Percentiles rank a stretch among this genome's conserved stretches.
Conservation (phyloP, 1,140 invertebrate species). For the Campoletis sonorensis region DNA sequence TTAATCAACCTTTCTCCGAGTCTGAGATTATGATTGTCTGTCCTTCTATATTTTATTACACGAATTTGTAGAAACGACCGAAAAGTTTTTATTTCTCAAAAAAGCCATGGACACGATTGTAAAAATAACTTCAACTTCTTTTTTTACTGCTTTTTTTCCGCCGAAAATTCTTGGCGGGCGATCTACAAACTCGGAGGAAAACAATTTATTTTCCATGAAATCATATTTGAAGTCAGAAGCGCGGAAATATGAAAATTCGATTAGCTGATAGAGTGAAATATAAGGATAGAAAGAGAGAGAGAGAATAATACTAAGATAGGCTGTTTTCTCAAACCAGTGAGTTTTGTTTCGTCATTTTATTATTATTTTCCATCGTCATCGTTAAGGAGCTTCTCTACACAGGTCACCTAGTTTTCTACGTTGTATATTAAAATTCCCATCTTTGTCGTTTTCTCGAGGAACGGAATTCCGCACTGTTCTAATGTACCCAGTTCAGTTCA, state of each 20-base stretch:
- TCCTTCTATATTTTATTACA: too few relatives aligned
- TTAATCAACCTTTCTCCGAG: too few relatives aligned
- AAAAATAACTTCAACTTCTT: too few relatives aligned
- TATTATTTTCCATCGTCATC: conserved; percentile 23
- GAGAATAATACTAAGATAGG: conserved; percentile 8
- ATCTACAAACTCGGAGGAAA: conserved; percentile 59
- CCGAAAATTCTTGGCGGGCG: too few relatives aligned
- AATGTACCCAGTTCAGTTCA: neutral
- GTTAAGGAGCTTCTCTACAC: neutral
- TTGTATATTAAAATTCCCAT: conserved; percentile 15
- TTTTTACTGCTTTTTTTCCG: too few relatives aligned
- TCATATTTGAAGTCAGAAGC: conserved; percentile 57
- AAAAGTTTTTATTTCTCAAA: too few relatives aligned
- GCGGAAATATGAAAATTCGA: conserved; percentile 72
- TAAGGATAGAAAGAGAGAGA: too few relatives aligned
- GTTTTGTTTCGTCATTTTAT: conserved; percentile 43
- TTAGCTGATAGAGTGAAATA: conserved; percentile 64
- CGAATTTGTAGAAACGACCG: too few relatives aligned
- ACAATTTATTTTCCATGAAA: conserved; percentile 74
- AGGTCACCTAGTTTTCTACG: conserved; percentile 25
- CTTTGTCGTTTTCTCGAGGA: neutral
- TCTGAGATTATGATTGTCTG: too few relatives aligned
- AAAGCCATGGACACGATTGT: too few relatives aligned
- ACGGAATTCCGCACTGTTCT: neutral
- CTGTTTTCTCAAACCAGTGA: conserved; percentile 29